Evolutionary conservation across 2,888 invertebrate species (phyloP), one percentile per base, ranked within the genome.

Genomic region (Apodemia zela): DNA sequence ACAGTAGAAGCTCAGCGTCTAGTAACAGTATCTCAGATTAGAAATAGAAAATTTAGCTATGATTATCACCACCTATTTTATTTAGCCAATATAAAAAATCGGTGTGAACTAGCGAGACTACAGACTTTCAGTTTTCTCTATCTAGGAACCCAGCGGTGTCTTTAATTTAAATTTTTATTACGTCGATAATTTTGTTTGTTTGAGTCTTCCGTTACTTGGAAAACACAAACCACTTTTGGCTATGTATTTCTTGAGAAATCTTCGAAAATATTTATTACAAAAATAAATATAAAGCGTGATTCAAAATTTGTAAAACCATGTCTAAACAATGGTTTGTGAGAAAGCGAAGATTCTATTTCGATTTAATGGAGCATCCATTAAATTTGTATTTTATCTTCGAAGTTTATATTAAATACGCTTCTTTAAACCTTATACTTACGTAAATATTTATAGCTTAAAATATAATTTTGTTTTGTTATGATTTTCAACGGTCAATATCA

Each of bases 281-380:
- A 42, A 5, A 5, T 42, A 42, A 42, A 42, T 42, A 15, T 42
- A 42, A 5, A 3, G 42, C 3, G 15, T 15, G 42, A 5, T 42
- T 15, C 15, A 42, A 42, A 42, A 42, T 42, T 13, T 42, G 15
- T 42, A 49, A 18, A 5, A 18, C 51, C 51, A 51, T 51, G 21
- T 13, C 13, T 54, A 54, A 54, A 54, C 54, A 54, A 11, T 21
- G 54, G 15, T 11, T 21, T 54, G 54, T 25, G 6, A 15, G 54
- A 11, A 13, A 54, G 54, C 54, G 54, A 13, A 54, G 54, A 54
- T 18, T 54, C 54, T 54, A 25, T 21, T 10, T 25, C 54, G 21
- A 54, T 54, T 4, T 54, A 13, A 54, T 21, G 54, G 15, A 54
- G 54, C 25, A 54, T 54, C 54, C 54, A 54, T 54, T 25, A 54